Evolutionary conservation across 2,888 invertebrate genomes (phyloP), one percentile per base, ranked within the genome.

Genomic region (Chromoteleia sp.): DNA sequence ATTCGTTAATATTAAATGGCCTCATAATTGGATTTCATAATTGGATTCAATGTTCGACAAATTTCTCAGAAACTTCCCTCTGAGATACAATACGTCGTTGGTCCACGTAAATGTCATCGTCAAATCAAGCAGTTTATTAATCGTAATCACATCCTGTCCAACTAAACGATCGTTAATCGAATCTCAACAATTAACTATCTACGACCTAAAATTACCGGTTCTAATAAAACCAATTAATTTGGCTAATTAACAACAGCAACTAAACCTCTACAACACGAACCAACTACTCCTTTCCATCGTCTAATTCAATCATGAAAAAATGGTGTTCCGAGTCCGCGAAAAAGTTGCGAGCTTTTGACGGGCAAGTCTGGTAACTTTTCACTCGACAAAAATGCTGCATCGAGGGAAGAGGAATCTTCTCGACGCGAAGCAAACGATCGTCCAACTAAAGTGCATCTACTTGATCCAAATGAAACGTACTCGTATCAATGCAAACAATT

Each of bases 121-220:
- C 54, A 19, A 33, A 56, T 56, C 12, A 56, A 56, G 15, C 17
- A 29, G 5, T 33, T 63, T 33, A 39, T 52, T 50, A 50, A 45
- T 45, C 39, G 15, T 39, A 19, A 63, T 63, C 19, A 14, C 50
- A 30, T 52, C 15, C 52, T n/a, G 6, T 14, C 39, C 39, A 65
- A 52, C 41, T 41, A 65, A 67, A 17, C 54, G 15, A 15, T 43
- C n/a, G 19, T 43, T 54, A 67, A 67, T 67, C 50, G 21, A 30
- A 29, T 29, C 54, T 43, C 14, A 50, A 5, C 41, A 15, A 8
- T 52, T 25, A 52, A 43, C 19, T 33, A 45, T 15, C 45, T 61
- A 19, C 45, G 33, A 61, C 45, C 61, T 48, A 30, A 58, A 39
- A 59, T 59, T 17, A 43, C 63, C 33, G 33, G 8, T 25, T 50